phyloP scores from a whole-genome alignment of 2,888 invertebrate genomes.

The Sphaerophoria taeniata region DNA sequence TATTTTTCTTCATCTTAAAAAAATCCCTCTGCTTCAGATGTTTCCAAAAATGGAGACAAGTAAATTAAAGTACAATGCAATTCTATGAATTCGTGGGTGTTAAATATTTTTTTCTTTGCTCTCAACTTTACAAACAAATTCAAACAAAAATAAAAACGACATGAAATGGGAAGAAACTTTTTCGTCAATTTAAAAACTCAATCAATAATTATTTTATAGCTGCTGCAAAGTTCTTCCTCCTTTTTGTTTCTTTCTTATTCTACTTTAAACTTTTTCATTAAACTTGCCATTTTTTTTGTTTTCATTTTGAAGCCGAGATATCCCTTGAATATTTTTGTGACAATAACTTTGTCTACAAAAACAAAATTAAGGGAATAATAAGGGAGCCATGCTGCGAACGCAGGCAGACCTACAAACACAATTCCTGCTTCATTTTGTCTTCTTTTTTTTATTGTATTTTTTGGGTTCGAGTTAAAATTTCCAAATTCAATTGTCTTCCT shows the following conservation, averaged over 20 bases:
- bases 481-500: constrained; percentile 61
- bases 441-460: not conserved
- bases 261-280: constrained; percentile 1
- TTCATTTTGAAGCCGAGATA: not conserved
- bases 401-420: constrained; percentile 45
- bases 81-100: not conserved
- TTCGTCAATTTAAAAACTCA: constrained; percentile 49
- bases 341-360: constrained; percentile 15
- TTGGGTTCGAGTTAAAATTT: constrained; percentile 21
- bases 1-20: too few species aligned
- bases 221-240: constrained; percentile 45
- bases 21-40: too few species aligned
- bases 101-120: not conserved
- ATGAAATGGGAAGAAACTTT: constrained; percentile 27
- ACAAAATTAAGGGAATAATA: not conserved
- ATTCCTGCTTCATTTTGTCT: not conserved
- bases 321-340: constrained; percentile 29
- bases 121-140: not conserved
- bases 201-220: constrained; percentile 66
- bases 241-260: not conserved
- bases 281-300: not conserved
- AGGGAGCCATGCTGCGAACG: not conserved
- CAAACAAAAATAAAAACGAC: not conserved
- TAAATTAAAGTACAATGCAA: too few species aligned
- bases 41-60: too few species aligned